Percentiles rank a stretch among this genome's conserved stretches.
Conservation (phyloP, 2,113 vertebrate genomes). For the Gambusia holbrooki region DNA sequence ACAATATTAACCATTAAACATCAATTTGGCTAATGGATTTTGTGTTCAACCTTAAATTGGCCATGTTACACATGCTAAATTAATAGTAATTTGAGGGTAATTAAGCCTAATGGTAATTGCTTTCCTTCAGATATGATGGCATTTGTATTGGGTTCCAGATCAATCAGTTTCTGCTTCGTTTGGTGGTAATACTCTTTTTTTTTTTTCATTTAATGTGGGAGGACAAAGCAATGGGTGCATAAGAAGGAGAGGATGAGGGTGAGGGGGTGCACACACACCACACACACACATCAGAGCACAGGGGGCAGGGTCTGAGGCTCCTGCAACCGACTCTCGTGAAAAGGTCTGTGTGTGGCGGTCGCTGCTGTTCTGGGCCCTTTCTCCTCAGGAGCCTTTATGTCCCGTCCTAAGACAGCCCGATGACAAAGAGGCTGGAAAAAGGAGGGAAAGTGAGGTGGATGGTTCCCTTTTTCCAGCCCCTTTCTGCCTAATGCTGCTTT, state of each 20-base stretch:
- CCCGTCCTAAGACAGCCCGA: constrained; percentile 70
- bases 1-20: not conserved
- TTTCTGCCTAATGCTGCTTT: constrained; percentile 45
- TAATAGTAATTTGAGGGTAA: not conserved
- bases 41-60: not conserved
- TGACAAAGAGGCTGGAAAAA: constrained; percentile 70
- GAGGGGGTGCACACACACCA: constrained; percentile 25
- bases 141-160: constrained; percentile 11
- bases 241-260: constrained; percentile 16
- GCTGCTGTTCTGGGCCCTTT: constrained; percentile 57
- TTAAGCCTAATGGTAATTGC: not conserved
- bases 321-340: constrained; percentile 46
- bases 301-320: constrained; percentile 43
- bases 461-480: constrained; percentile 14
- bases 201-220: constrained; percentile 34
- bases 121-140: constrained; percentile 5
- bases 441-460: constrained; percentile 67
- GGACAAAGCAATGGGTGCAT: constrained; percentile 41
- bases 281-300: constrained; percentile 37
- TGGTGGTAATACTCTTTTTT: constrained; percentile 34
- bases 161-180: constrained; percentile 31
- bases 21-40: not conserved
- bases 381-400: constrained; percentile 73
- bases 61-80: not conserved
- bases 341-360: constrained; percentile 65